Evolutionary conservation across 1,140 invertebrate genomes (phyloP).

Genomic region (Diorhabda elongata): DNA sequence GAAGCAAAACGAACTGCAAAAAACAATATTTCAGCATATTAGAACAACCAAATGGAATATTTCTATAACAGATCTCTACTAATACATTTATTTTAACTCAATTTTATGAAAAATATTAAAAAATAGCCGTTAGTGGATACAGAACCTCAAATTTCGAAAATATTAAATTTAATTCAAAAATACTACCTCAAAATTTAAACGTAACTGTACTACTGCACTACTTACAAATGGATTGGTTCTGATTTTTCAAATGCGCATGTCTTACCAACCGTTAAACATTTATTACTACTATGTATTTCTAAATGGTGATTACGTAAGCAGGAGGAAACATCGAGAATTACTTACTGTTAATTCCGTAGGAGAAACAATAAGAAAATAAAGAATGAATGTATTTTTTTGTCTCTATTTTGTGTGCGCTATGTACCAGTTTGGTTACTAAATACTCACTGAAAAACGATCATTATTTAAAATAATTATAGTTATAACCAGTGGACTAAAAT

Average conservation of each 20-base stretch:
- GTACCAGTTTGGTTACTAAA: neutral
- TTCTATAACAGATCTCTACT: too few species aligned
- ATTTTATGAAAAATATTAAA: too few species aligned
- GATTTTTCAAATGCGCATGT: neutral
- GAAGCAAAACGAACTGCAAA: too few species aligned
- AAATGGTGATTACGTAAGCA: neutral
- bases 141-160: too few species aligned
- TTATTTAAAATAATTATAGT: too few species aligned
- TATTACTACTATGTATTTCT: too few species aligned
- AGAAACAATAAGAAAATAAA: neutral
- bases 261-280: too few species aligned
- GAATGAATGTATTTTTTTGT: neutral
- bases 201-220: neutral
- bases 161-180: neutral
- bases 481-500: too few species aligned
- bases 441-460: neutral
- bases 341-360: neutral
- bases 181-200: neutral
- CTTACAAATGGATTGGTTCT: constrained; percentile 5
- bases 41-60: too few species aligned
- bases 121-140: too few species aligned
- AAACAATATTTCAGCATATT: too few species aligned
- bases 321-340: neutral
- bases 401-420: neutral
- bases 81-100: too few species aligned